Base-by-base conservation (phyloP, 2,797 vertebrate species). In the Petrocephalus schoutedeni region DNA sequence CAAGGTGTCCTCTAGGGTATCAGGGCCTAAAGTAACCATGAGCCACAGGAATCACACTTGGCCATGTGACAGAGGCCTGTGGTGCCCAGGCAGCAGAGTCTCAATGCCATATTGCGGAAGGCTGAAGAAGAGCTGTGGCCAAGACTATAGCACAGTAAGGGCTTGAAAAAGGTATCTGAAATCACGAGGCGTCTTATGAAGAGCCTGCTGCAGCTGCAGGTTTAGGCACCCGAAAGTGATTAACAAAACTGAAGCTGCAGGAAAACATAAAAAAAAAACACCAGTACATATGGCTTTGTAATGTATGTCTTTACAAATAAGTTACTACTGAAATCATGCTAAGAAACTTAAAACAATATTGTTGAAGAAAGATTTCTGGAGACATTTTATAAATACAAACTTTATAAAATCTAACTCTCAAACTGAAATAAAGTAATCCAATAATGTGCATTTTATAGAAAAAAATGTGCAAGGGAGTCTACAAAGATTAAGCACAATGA, bases 51-150 rank as follows among this genome's bases (percentile, higher is more conserved):
- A 57, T 57, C 53, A 28, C 51, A 53, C 82, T 85, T 85, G 82
- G 82, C 82, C 12, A 32, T 12, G 21, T 12, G 23, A 54, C 82
- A 85, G 21, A 9, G 21, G 2, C 82, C 51, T 57, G 82, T 23
- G n/a, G 82, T 28, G 21, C 82, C 51, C 53, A 32, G 82, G 51
- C 23, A 85, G 53, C 21, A 21, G 82, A 85, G 56, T 53, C 51
- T 54, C 82, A 85, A 19, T 56, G 53, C 82, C 82, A 85, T 85
- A 85, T 85, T 85, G 82, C 82, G 2, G 53, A 54, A 16, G 82
- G 53, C 53, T 32, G 49, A 53, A 83, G 51, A 54, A 16, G 45
- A 83, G 8, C 51, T 21, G 80, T 54, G 45, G 45, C 77, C 77
- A 83, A 71, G 49, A 83, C 49, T 21, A 12, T 54, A 14, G 21